Percentiles rank a stretch among this genome's conserved stretches.
These are phyloP conservation scores for Fulmarus glacialis DNA, from an alignment of 2,113 vertebrate species.

Conservation along the genomic window DNA sequence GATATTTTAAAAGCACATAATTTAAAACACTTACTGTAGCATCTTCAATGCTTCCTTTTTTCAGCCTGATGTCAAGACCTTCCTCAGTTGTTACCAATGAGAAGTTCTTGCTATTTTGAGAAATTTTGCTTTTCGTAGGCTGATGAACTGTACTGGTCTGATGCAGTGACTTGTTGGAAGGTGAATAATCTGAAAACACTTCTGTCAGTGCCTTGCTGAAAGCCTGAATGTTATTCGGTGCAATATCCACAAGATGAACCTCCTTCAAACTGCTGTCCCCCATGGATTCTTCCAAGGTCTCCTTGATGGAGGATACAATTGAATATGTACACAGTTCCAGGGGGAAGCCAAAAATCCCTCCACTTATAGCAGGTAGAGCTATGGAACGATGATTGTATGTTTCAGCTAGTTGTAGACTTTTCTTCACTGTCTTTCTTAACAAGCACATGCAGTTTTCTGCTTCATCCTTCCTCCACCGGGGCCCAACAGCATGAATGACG, in stretches of 20 bases:
- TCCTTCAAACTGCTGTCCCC: slow-evolving; percentile 60
- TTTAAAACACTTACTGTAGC: slow-evolving; percentile 76
- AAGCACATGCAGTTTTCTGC: background rate
- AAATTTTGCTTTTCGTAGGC: background rate
- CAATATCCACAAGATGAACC: slow-evolving; percentile 81
- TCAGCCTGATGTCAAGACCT: slow-evolving; percentile 76
- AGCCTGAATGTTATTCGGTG: slow-evolving; percentile 54
- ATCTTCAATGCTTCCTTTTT: slow-evolving; percentile 76
- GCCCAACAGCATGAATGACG: slow-evolving; percentile 83
- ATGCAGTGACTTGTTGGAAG: accelerated
- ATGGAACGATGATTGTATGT: slow-evolving; percentile 62
- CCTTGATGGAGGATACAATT: slow-evolving; percentile 79
- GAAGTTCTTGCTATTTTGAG: background rate
- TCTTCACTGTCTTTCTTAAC: slow-evolving; percentile 71
- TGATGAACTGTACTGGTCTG: background rate
- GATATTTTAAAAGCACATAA: background rate
- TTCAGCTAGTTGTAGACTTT: slow-evolving; percentile 76
- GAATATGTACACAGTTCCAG: slow-evolving; percentile 57
- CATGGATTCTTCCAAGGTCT: slow-evolving; percentile 55
- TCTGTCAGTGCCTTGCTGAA: slow-evolving; percentile 70
- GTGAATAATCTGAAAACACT: slow-evolving; percentile 48
- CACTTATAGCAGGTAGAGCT: slow-evolving; percentile 85
- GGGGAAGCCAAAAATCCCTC: slow-evolving; percentile 78
- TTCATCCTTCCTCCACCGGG: slow-evolving; percentile 44
- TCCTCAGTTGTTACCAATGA: slow-evolving; percentile 66